Conservation (phyloP, 1,140 invertebrate genomes). For the Nephila pilipes region DNA sequence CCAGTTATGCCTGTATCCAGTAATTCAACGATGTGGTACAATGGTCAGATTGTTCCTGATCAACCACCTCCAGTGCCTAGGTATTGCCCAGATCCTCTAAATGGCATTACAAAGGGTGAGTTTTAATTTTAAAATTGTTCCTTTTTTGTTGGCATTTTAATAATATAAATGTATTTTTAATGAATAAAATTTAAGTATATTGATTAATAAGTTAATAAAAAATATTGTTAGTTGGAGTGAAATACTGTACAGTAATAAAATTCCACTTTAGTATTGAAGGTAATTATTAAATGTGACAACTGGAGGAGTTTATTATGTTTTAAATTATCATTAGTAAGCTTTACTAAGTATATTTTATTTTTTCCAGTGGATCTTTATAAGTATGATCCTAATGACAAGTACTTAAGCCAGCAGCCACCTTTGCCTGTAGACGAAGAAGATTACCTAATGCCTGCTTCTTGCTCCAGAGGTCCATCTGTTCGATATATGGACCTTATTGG, state of each 20-base stretch:
- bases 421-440: slow-evolving; percentile 97
- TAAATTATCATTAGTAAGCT: too few species aligned
- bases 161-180: too few species aligned
- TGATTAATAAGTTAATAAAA: too few species aligned
- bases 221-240: too few species aligned
- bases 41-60: slow-evolving; percentile 53
- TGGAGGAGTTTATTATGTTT: too few species aligned
- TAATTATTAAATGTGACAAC: too few species aligned
- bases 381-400: slow-evolving; percentile 65
- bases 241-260: too few species aligned
- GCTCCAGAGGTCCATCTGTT: slow-evolving; percentile 82
- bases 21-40: slow-evolving; percentile 58
- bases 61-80: slow-evolving; percentile 79
- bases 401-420: slow-evolving; percentile 85
- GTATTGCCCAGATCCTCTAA: slow-evolving; percentile 88
- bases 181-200: too few species aligned
- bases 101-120: slow-evolving; percentile 82
- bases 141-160: too few species aligned
- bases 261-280: too few species aligned
- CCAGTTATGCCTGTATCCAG: not conserved
- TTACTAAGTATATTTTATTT: not conserved
- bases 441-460: slow-evolving; percentile 96
- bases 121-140: slow-evolving; percentile 21
- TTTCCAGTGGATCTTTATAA: slow-evolving; percentile 58
- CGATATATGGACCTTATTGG: slow-evolving; percentile 95